Conservation (phyloP, 1,140 invertebrate genomes). For the Pteromalus puparum region DNA sequence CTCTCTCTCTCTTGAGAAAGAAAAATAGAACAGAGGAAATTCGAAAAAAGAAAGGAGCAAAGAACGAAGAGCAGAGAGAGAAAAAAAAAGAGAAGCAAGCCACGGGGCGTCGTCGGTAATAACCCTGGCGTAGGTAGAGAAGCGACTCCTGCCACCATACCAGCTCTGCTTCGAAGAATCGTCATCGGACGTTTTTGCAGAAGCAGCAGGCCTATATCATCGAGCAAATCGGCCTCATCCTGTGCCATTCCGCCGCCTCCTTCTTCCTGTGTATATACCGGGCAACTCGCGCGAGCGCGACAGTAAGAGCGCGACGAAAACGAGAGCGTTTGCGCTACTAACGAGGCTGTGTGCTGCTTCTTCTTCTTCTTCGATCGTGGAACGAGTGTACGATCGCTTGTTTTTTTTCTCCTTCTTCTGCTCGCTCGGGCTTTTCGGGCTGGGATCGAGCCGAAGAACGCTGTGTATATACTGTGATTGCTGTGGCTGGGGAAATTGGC, state of each 20-base stretch:
- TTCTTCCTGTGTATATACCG: constrained; percentile 28
- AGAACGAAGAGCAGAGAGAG: not conserved
- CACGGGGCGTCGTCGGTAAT: not conserved
- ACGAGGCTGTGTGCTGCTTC: constrained; percentile 24
- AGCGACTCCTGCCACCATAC: not conserved
- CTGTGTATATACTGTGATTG: not conserved
- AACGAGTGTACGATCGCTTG: not conserved
- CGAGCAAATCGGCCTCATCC: constrained; percentile 50
- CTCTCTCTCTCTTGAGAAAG: not conserved
- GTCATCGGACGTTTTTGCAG: constrained; percentile 24
- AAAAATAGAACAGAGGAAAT: not conserved
- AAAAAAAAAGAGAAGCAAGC: not conserved
- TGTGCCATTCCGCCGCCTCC: constrained; percentile 38
- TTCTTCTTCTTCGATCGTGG: constrained; percentile 7
- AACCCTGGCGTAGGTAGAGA: not conserved
- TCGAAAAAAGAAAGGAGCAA: not conserved
- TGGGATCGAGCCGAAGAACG: not conserved
- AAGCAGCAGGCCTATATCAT: constrained; percentile 33
- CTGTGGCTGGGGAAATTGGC: not conserved
- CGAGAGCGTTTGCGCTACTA: constrained; percentile 5
- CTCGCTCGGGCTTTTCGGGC: not conserved
- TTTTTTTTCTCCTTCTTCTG: not conserved
- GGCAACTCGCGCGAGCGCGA: constrained; percentile 16
- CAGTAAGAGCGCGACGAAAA: constrained; percentile 30
- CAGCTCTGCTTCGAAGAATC: constrained; percentile 42